Conservation (phyloP, 2,113 vertebrate species). For the Megalops atlanticus region DNA sequence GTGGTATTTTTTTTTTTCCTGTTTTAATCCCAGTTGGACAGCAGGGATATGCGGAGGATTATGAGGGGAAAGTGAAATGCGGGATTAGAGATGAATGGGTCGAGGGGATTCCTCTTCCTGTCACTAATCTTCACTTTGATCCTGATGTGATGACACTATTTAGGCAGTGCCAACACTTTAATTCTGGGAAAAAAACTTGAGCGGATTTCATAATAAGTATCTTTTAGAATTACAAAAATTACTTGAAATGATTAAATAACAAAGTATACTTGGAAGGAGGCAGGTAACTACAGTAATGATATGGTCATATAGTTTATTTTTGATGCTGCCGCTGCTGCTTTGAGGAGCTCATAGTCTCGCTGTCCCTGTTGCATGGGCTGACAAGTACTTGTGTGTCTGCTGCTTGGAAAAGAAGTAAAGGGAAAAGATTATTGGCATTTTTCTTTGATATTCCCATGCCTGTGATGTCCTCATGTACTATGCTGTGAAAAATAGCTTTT, state of each 20-base stretch:
- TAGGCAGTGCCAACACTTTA: not conserved
- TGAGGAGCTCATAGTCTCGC: not conserved
- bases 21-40: not conserved
- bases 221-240: not conserved
- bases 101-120: not conserved
- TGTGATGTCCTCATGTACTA: too few species aligned
- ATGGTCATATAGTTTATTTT: not conserved
- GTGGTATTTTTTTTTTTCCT: not conserved
- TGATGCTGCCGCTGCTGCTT: not conserved
- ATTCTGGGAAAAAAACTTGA: too few species aligned
- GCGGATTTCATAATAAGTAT: too few species aligned
- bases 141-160: not conserved
- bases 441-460: too few species aligned
- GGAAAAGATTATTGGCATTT: too few species aligned
- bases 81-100: not conserved
- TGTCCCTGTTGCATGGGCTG: too few species aligned
- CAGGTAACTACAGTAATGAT: not conserved
- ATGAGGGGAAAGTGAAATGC: not conserved
- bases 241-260: not conserved
- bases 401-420: not conserved
- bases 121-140: not conserved
- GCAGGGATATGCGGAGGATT: not conserved
- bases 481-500: too few species aligned
- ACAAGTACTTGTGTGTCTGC: too few species aligned
- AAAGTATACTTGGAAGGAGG: not conserved